A percentile compares a stretch with the other conserved stretches of the same genome.
These are phyloP conservation scores for Trachemys scripta DNA, from an alignment of 2,113 vertebrate species.

Conservation along the genomic window DNA sequence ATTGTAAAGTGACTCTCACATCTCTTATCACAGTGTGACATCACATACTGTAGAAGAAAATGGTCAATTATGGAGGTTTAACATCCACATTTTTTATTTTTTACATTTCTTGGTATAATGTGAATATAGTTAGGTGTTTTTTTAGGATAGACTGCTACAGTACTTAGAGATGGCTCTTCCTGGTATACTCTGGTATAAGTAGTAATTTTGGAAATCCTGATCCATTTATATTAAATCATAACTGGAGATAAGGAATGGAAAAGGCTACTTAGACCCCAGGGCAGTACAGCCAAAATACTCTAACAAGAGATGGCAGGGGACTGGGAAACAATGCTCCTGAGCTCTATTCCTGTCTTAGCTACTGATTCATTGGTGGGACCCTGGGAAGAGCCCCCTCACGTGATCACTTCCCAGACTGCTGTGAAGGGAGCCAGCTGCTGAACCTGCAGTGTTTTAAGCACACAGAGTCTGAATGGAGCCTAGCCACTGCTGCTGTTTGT, in stretches of 20 bases:
- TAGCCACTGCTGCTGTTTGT: background rate
- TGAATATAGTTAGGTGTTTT: background rate
- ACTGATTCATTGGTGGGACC: constrained; percentile 49
- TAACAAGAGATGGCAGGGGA: constrained; percentile 15
- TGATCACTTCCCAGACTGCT: background rate
- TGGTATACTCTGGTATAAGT: background rate
- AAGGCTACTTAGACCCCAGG: background rate
- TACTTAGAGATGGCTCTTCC: background rate
- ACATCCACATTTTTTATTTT: background rate
- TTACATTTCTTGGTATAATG: constrained; percentile 11
- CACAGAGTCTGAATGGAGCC: background rate
- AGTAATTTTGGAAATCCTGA: constrained; percentile 5
- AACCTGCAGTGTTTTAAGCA: background rate
- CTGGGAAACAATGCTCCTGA: constrained; percentile 5
- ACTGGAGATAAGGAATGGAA: background rate
- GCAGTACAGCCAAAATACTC: background rate
- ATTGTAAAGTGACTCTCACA: background rate
- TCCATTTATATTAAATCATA: constrained; percentile 5
- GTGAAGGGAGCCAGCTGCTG: background rate
- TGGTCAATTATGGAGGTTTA: background rate
- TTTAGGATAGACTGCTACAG: background rate
- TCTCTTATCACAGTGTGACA: background rate
- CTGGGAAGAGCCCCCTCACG: background rate
- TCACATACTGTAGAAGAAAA: background rate
- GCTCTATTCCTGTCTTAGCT: background rate